Percentiles rank a stretch among this genome's conserved stretches.
Evolutionary conservation across 2,113 vertebrate genomes (phyloP).

Genomic region (Phyllopteryx taeniolatus): DNA sequence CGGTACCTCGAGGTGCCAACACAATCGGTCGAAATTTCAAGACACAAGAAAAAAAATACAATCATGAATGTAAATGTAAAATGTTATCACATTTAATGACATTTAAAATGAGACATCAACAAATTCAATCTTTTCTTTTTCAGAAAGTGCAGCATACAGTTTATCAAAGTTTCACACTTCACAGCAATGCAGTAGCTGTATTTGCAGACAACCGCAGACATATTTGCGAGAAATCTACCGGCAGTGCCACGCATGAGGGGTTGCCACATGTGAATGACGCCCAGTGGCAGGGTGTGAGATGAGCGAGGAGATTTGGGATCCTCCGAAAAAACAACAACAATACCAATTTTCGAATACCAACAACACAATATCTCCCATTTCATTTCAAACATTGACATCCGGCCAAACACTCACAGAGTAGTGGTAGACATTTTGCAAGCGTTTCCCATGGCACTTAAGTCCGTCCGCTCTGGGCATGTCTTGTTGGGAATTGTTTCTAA

Average conservation of each 20-base stretch:
- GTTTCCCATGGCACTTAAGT: constrained; percentile 62
- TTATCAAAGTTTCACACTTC: background rate
- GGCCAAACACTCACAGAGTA: constrained; percentile 57
- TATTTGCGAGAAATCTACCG: background rate
- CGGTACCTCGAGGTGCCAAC: background rate
- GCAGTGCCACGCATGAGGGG: constrained; percentile 16
- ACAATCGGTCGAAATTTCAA: no score
- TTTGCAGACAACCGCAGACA: constrained; percentile 5
- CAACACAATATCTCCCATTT: constrained; percentile 48
- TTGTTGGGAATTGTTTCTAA: constrained; percentile 74
- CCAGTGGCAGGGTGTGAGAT: constrained; percentile 49
- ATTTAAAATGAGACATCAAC: no score
- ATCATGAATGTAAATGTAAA: background rate
- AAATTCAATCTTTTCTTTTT: no score
- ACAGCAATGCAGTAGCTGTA: background rate
- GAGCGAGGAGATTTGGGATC: constrained; percentile 66
- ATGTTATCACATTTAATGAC: background rate
- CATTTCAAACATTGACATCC: constrained; percentile 52
- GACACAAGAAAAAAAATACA: background rate
- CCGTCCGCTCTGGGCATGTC: constrained; percentile 48
- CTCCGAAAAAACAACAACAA: constrained; percentile 52
- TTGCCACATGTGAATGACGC: constrained; percentile 41
- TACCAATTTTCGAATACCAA: constrained; percentile 55
- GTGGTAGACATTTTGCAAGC: constrained; percentile 60
- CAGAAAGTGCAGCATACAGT: no score